Evolutionary conservation across 2,888 invertebrate genomes (phyloP).

Genomic region (Polylopha cassiicola): DNA sequence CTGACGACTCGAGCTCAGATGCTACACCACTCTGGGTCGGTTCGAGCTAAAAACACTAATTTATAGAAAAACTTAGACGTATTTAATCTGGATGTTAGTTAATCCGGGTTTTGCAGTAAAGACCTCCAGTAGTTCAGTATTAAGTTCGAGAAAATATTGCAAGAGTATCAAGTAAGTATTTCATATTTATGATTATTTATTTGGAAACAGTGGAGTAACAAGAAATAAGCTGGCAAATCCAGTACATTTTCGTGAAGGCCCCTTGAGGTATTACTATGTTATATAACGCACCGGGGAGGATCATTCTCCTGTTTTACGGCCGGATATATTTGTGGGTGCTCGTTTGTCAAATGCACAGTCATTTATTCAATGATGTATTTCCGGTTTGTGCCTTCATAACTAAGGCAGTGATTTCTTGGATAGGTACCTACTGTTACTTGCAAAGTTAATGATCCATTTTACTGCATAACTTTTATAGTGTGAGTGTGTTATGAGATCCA

Average conservation of each 20-base stretch:
- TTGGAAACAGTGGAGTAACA: conserved; percentile 34
- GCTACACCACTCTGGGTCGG: too few species aligned
- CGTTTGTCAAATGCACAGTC: conserved; percentile 75
- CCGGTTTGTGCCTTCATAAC: conserved; percentile 21
- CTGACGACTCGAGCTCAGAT: too few species aligned
- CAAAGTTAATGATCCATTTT: neutral
- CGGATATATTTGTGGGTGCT: conserved; percentile 71
- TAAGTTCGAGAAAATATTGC: neutral
- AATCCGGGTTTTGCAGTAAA: too few species aligned
- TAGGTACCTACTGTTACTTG: conserved; percentile 9
- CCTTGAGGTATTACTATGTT: conserved; percentile 64
- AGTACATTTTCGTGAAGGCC: conserved; percentile 56
- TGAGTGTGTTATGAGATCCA: too few species aligned
- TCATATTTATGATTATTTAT: conserved; percentile 28
- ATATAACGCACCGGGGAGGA: conserved; percentile 72
- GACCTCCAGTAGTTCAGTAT: too few species aligned
- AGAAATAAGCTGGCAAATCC: conserved; percentile 54
- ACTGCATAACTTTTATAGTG: neutral
- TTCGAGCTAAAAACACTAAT: too few species aligned
- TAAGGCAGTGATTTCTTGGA: conserved; percentile 20
- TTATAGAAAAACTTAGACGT: too few species aligned
- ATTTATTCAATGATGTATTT: conserved; percentile 70
- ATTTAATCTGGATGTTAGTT: too few species aligned
- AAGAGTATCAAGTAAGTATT: conserved; percentile 18
- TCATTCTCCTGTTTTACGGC: conserved; percentile 69